Base-by-base conservation (phyloP, 1,140 invertebrate genomes). In the Eufriesea mexicana region DNA sequence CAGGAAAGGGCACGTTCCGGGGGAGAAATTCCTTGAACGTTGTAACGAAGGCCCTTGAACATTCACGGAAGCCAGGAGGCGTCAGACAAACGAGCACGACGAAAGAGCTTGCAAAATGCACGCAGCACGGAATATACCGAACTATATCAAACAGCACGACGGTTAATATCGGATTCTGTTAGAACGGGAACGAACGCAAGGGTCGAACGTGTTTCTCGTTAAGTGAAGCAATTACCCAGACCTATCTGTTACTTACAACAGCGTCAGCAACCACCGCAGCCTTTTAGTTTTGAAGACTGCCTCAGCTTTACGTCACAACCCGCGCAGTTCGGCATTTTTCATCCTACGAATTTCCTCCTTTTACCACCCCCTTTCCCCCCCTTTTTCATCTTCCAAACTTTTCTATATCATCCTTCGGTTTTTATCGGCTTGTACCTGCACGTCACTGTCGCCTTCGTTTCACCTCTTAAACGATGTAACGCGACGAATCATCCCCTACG, bases 191-290 rank as follows among this genome's bases (percentile, higher is more conserved):
- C 57, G 88, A 68, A 79, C 70, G 76, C 88, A 84, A 80, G 87
- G 89, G 79, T 89, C 87, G 90, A 93, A 93, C 92, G 92, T 93
- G 92, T 93, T 93, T 93, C 91, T 92, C 91, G 91, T 92, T 93
- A 93, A 93, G 91, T 93, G 92, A 93, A 92, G 92, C 92, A 93
- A 93, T 93, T 93, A 92, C 89, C 88, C 90, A 66, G 84, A 91
- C 89, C 90, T 91, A 92, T 92, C 91, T 91, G 90, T 92, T 93
- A 93, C 91, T 89, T 90, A 91, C 88, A 89, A 89, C 89, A 84
- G 35, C 88, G 90, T 92, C 91, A 93, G 91, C 91, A 92, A 88
- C 91, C 90, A 90, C 91, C 89, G 74, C 89, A 90, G 89, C 87
- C 89, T 92, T 93, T 92, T 91, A 91, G 88, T 92, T 91, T 91